Evolutionary conservation across 2,113 vertebrate species (phyloP).

Genomic region (Ageneiosus marmoratus): DNA sequence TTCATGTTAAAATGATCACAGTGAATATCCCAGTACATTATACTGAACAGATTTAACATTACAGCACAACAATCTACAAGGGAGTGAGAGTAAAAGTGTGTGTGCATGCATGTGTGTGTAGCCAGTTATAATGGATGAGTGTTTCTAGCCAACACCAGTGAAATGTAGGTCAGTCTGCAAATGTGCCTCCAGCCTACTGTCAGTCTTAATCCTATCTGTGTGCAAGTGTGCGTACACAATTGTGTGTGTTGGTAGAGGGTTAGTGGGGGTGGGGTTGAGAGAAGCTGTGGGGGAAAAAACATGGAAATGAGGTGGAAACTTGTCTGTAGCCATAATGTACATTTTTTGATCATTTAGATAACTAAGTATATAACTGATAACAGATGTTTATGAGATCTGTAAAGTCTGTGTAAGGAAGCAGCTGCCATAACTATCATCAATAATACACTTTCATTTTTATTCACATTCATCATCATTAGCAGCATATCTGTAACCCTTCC

Average conservation of each 20-base stretch:
- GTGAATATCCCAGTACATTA: neutral
- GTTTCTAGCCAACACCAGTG: slow-evolving; percentile 11
- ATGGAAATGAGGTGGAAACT: no score
- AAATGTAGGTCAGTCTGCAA: slow-evolving; percentile 67
- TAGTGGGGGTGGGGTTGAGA: no score
- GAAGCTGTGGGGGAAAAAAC: no score
- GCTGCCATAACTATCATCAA: no score
- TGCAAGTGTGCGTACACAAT: neutral
- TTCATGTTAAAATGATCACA: neutral
- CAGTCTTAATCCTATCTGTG: slow-evolving; percentile 51
- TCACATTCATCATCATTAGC: no score
- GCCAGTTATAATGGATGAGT: neutral
- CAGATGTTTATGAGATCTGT: no score
- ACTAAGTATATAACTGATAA: no score
- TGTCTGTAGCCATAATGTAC: no score
- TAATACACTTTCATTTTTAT: no score
- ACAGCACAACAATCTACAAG: neutral
- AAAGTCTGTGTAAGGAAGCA: no score
- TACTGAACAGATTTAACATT: neutral
- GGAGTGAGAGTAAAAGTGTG: neutral
- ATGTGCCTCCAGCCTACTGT: slow-evolving; percentile 63
- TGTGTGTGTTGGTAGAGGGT: neutral
- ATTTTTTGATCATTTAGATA: no score
- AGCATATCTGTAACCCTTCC: no score
- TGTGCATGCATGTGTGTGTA: neutral